Base-by-base conservation (phyloP, 2,797 vertebrate genomes). In the Synaphobranchus kaupii region DNA sequence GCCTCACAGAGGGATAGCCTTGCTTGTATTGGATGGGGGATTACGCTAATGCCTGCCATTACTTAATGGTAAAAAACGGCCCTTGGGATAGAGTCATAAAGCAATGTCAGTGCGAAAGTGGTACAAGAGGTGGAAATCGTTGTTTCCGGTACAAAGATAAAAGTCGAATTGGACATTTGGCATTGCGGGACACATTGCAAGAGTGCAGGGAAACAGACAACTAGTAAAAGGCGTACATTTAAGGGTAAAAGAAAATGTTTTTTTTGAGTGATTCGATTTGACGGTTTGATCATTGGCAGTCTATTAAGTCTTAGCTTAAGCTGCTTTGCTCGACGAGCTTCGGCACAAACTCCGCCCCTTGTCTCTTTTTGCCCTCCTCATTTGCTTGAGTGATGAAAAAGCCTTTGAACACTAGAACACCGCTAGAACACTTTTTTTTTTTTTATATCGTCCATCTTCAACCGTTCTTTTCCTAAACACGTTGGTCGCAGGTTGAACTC, bases 381-480 rank as follows among this genome's bases (percentile, higher is more conserved):
- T 87, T 86, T 63, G 50, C 34, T 44, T 76, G 86, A 86, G 88
- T 54, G 83, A 82, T 25, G 73, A 7, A 80, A 60, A 76, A 84
- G 85, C 60, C 71, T 89, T 91, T 88, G 90, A 90, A 89, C 85
- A 86, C 17, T 91, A 88, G 90, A 90, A 89, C 85, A 86, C 17
- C 31, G 31, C 73, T 73, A 39, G 0, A 39, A 13, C 13, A 31
- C 68, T 39, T 39, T 73, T 12, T 34, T 34, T 44, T 44, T 34
- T 12, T 34, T 6, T 13, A 39, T 44, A 73, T 39, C 68, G 12
- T 73, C 68, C 28, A 39, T 39, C 80, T 66, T 73, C 63, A n/a
- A 68, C 63, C 10, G 63, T 28, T 68, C 68, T 39, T 44, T 44
- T 44, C 73, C 73, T 76, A 44, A 76, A 44, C 15, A 17, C 8